Base-by-base conservation (phyloP, 1,140 invertebrate genomes). In the Mercenaria mercenaria region DNA sequence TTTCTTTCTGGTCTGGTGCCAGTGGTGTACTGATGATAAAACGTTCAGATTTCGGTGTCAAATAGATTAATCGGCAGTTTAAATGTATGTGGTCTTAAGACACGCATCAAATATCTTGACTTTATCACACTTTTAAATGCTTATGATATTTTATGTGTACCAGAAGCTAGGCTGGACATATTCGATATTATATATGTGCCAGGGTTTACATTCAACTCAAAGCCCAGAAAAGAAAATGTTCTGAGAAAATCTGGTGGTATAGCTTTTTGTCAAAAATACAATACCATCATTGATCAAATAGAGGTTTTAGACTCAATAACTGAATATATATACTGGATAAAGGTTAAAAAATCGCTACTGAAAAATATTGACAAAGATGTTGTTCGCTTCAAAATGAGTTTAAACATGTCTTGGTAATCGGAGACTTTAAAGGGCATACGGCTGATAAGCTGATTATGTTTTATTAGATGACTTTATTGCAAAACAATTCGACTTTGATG, bases 401-500 rank as follows among this genome's bases (percentile, higher is more conserved):
- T 3, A 37, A 37, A 74, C 18, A 74, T 26, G 10, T 32, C 32
- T 74, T 74, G 26, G 13, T 74, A 39, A 74, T 41, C 15, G 15
- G 69, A n/a, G n/a, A n/a, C n/a, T n/a, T n/a, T n/a, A n/a, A n/a
- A n/a, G n/a, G n/a, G n/a, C n/a, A n/a, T n/a, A 74, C 69, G 15
- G 10, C 69, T 34, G 26, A 74, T 37, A 20, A 20, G 26, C 32
- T 10, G 69, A 52, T 80, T 80, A 41, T 34, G 18, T 80, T 34
- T 18, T 18, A 1, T 0, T 74, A 1, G 69, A 74, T 15, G n/a
- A n/a, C n/a, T n/a, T n/a, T n/a, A n/a, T n/a, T n/a, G n/a, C n/a
- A n/a, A n/a, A n/a, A n/a, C n/a, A 80, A 20, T 47, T 47, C n/a
- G 47, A 56, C 47, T 52, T 80, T 23, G 41, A 80, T 50, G 41